Evolutionary conservation across 2,797 vertebrate species (phyloP).

Genomic region (Premnoplex brunnescens): DNA sequence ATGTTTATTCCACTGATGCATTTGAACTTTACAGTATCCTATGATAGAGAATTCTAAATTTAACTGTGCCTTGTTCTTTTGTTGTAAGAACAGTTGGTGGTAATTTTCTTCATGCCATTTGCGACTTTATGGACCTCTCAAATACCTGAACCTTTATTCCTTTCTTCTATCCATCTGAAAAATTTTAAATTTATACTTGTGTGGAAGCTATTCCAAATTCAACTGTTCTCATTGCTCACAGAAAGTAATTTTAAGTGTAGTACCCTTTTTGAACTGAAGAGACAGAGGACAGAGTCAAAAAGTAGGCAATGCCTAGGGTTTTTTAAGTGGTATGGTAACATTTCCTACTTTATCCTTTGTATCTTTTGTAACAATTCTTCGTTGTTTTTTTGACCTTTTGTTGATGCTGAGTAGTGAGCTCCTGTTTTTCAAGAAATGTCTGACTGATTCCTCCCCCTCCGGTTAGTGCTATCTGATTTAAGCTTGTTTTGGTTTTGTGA

Average conservation of each 20-base stretch:
- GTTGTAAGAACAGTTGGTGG: not conserved
- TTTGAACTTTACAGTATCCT: not conserved
- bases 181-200: not conserved
- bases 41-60: not conserved
- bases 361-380: not conserved
- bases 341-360: not conserved
- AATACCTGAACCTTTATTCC: not conserved
- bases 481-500: not conserved
- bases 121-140: not conserved
- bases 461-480: not conserved
- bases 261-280: not conserved
- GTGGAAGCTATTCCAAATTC: not conserved
- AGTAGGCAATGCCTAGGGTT: not conserved
- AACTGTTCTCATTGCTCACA: not conserved
- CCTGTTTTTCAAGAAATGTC: not conserved
- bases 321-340: not conserved
- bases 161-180: not conserved
- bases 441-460: not conserved
- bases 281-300: not conserved
- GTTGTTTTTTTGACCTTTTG: not conserved
- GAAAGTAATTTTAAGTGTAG: not conserved
- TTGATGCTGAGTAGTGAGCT: not conserved
- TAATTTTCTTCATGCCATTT: not conserved
- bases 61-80: not conserved
- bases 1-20: not conserved